phyloP scores from a whole-genome alignment of 2,888 invertebrate genomes.

The Chouioia cunea region DNA sequence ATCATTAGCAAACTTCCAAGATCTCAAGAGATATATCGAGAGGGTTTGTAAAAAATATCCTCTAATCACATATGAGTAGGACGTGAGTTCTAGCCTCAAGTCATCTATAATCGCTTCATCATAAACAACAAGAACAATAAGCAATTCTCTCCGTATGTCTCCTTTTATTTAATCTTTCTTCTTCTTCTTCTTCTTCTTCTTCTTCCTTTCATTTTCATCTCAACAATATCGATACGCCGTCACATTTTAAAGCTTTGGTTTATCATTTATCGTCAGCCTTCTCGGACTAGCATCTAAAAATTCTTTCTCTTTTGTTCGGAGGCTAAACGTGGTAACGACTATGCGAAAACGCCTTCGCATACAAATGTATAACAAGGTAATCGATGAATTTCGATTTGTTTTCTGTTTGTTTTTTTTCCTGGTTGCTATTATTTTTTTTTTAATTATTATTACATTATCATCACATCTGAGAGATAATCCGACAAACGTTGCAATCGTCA shows the following conservation, averaged over 20 bases:
- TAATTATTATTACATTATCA: constrained; percentile 15
- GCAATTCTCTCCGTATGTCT: constrained; percentile 30
- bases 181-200: no score
- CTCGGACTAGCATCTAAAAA: constrained; percentile 45
- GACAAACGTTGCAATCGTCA: constrained; percentile 11
- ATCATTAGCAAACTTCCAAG: constrained; percentile 29
- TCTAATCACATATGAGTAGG: constrained; percentile 41
- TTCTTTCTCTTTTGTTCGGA: constrained; percentile 22
- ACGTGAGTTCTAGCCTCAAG: constrained; percentile 43
- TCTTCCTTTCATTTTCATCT: no score
- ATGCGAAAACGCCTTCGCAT: constrained; percentile 21
- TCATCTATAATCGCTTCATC: constrained; percentile 43
- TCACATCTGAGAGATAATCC: constrained; percentile 26
- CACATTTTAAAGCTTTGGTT: constrained; percentile 45
- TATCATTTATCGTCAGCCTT: constrained; percentile 43
- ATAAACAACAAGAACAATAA: constrained; percentile 47
- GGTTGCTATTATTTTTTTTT: constrained; percentile 16
- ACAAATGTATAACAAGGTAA: constrained; percentile 24
- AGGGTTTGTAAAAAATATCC: constrained; percentile 48
- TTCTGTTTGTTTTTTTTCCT: constrained; percentile 9
- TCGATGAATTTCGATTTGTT: constrained; percentile 9
- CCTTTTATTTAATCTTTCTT: no score
- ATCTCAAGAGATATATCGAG: constrained; percentile 36
- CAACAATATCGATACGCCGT: constrained; percentile 39
- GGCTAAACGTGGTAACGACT: constrained; percentile 39